Conservation (phyloP, 2,113 vertebrate species). For the Gorsachius goisagi region DNA sequence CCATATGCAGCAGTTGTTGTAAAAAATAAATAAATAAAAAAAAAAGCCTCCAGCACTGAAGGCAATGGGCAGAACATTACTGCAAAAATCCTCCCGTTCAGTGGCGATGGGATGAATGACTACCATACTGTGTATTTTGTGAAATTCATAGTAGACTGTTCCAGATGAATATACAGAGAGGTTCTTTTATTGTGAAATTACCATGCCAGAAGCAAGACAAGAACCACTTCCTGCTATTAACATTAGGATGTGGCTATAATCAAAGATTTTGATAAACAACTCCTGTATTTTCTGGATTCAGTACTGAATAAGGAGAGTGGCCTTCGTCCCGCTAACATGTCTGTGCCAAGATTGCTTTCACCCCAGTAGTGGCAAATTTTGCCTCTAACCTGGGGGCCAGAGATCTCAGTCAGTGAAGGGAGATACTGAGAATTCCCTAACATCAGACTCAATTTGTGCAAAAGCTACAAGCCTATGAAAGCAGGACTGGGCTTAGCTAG, state of each 20-base stretch:
- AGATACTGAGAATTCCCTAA: background rate
- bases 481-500: background rate
- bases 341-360: background rate
- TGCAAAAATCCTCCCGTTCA: background rate
- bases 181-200: background rate
- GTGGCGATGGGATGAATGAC: background rate
- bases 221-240: background rate
- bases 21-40: background rate
- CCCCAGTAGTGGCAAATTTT: background rate
- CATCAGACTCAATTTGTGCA: accelerated
- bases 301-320: background rate
- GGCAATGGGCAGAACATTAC: background rate
- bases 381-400: background rate
- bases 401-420: background rate
- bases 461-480: background rate
- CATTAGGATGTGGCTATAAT: background rate
- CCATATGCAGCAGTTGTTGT: background rate
- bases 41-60: background rate
- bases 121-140: background rate
- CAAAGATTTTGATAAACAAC: background rate
- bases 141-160: background rate
- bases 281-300: background rate
- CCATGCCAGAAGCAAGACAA: background rate
- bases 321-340: accelerated
- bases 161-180: background rate